Evolutionary conservation across 2,113 vertebrate genomes (phyloP).

Genomic region (Burhinus oedicnemus): DNA sequence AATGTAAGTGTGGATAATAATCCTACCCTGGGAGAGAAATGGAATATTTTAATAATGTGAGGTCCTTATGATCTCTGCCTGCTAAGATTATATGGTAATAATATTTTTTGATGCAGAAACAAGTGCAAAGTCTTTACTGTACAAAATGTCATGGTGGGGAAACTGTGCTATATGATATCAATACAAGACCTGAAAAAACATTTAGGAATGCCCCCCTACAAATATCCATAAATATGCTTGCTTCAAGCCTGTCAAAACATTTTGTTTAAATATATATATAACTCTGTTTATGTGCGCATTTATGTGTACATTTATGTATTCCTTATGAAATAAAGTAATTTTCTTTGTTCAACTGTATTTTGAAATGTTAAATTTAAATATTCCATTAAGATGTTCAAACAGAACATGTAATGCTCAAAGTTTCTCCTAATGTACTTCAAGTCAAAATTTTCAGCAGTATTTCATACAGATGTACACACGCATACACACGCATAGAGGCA

Average conservation of each 20-base stretch:
- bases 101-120: constrained; percentile 26
- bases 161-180: neutral
- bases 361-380: neutral
- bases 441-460: neutral
- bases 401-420: neutral
- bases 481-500: too few relatives aligned
- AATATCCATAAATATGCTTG: neutral
- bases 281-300: neutral
- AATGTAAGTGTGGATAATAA: constrained; percentile 18
- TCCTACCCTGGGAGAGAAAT: constrained; percentile 4
- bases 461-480: neutral
- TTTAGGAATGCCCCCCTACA: neutral
- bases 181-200: neutral
- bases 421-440: neutral
- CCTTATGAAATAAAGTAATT: neutral
- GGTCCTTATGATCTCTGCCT: constrained; percentile 25
- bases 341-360: neutral
- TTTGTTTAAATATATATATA: neutral
- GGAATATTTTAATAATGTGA: constrained; percentile 42
- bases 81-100: constrained; percentile 34
- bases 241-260: neutral
- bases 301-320: neutral
- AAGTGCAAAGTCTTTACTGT: neutral
- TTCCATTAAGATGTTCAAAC: neutral
- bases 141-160: neutral